A percentile compares a stretch with the other conserved stretches of the same genome.
Evolutionary conservation across 2,888 invertebrate genomes (phyloP).

Genomic region (Tolmerus cingulatus): DNA sequence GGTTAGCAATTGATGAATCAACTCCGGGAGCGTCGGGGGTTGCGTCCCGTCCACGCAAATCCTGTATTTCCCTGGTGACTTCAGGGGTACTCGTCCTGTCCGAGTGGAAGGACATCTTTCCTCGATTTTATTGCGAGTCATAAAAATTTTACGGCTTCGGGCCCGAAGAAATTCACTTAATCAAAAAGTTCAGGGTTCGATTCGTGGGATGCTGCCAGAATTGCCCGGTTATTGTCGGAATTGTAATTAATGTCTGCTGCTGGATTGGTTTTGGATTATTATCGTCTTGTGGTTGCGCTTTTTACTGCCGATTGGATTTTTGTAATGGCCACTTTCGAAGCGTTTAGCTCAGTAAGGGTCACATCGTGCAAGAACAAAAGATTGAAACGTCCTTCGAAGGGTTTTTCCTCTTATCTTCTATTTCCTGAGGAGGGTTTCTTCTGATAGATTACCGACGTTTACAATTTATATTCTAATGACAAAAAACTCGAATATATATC

Average conservation of each 20-base stretch:
- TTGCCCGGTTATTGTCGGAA: background rate
- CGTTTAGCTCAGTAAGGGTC: background rate
- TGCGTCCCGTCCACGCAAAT: background rate
- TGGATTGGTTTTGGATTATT: background rate
- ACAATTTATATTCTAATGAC: background rate
- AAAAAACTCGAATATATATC: no score
- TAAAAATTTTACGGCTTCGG: background rate
- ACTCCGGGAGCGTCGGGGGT: background rate
- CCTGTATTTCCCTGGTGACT: background rate
- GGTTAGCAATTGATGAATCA: conserved; percentile 29
- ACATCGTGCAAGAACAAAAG: background rate
- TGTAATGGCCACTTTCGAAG: background rate
- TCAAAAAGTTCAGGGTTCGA: background rate
- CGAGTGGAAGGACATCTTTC: background rate
- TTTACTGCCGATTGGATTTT: background rate
- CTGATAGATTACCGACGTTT: background rate
- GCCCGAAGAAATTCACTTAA: background rate
- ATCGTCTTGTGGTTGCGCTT: background rate
- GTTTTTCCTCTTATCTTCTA: background rate
- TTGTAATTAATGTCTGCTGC: background rate
- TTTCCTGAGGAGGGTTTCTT: background rate
- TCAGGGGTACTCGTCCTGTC: background rate
- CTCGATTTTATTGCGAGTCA: background rate
- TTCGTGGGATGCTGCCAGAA: background rate
- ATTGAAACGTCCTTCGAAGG: background rate